Percentiles rank a stretch among this genome's conserved stretches.
Evolutionary conservation across 2,113 vertebrate species (phyloP).

Genomic region (Leucosticte australis): DNA sequence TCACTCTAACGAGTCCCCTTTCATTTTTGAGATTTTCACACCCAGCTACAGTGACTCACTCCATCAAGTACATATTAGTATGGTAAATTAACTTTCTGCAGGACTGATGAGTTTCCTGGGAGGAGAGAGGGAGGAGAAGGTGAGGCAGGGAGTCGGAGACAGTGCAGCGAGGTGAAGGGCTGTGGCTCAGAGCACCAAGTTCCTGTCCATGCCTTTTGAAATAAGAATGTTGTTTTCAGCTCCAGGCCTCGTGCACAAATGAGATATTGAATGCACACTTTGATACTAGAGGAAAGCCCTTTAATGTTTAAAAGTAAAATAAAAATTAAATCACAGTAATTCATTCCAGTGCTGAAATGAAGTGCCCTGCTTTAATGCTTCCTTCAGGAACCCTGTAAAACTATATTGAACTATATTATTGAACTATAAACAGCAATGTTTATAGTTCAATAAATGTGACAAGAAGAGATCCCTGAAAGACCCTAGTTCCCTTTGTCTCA

Average conservation of each 20-base stretch:
- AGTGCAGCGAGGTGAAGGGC: rapidly evolving
- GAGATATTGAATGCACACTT: not conserved
- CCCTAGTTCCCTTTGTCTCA: not conserved
- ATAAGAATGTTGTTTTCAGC: not conserved
- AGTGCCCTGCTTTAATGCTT: not conserved
- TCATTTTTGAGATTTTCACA: not conserved
- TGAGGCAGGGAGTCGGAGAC: not conserved
- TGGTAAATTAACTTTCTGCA: not conserved
- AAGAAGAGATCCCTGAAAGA: not conserved
- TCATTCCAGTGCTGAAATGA: not conserved
- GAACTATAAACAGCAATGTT: not conserved
- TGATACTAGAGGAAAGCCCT: not conserved
- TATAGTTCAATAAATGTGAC: not conserved
- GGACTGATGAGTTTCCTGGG: not conserved
- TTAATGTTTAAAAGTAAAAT: not conserved
- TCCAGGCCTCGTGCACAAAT: not conserved
- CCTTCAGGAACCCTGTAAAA: not conserved
- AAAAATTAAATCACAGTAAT: not conserved
- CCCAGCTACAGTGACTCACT: not conserved
- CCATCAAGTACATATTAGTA: not conserved
- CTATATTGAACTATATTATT: too few species aligned
- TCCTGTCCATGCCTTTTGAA: not conserved
- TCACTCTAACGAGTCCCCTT: not conserved
- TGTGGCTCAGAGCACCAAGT: not conserved
- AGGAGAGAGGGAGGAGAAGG: not conserved